phyloP scores from a whole-genome alignment of 2,113 vertebrate species.

The Crotalus viridis region DNA sequence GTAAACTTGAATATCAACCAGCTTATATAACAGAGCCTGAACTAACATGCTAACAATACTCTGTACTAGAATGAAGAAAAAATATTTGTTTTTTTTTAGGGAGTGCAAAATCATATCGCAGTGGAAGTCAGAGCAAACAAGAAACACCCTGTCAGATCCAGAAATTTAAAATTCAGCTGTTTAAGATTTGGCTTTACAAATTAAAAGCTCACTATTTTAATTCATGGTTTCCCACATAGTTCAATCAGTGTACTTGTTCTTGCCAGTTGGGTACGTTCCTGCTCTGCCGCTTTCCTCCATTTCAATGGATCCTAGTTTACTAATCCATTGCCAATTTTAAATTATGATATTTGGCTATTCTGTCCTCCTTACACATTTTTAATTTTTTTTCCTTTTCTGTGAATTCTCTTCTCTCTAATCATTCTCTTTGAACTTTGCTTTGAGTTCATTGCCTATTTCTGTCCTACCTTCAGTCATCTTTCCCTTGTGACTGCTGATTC shows the following conservation, averaged over 20 bases:
- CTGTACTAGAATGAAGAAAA: background rate
- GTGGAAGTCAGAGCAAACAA: background rate
- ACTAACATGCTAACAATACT: background rate
- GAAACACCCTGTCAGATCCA: background rate
- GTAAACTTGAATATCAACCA: background rate
- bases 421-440: background rate
- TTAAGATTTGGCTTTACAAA: background rate
- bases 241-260: background rate
- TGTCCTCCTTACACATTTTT: background rate
- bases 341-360: background rate
- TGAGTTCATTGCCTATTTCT: background rate
- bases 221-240: background rate
- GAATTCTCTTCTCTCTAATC: background rate
- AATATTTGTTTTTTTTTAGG: background rate
- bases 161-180: background rate
- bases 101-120: background rate
- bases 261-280: background rate
- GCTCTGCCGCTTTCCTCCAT: no score
- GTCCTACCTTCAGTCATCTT: background rate
- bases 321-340: background rate
- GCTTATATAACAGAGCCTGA: background rate
- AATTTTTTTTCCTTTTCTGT: background rate
- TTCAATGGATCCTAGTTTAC: background rate
- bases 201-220: background rate
- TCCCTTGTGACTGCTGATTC: background rate